Conservation (phyloP, 2,888 invertebrate genomes). For the Hyalella azteca region DNA sequence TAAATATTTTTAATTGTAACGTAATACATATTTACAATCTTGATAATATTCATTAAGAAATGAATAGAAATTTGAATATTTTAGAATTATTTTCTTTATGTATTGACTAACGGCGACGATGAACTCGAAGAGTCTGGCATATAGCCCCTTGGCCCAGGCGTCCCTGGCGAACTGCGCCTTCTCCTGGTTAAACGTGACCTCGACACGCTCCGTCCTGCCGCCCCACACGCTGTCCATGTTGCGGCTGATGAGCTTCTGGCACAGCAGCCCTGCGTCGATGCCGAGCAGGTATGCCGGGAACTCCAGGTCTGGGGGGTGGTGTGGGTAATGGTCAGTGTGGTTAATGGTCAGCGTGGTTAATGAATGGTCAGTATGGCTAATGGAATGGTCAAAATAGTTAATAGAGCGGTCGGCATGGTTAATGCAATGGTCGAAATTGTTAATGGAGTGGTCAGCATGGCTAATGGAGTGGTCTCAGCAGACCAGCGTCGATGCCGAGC, state of each 20-base stretch:
- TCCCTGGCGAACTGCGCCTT: slow-evolving; percentile 72
- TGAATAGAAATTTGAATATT: too few species aligned
- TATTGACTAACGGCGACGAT: slow-evolving; percentile 67
- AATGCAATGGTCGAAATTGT: too few species aligned
- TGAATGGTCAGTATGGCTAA: too few species aligned
- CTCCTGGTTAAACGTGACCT: slow-evolving; percentile 71
- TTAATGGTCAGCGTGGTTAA: too few species aligned
- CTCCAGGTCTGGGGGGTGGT: slow-evolving; percentile 67
- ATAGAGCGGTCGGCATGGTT: too few species aligned
- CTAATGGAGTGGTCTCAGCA: too few species aligned
- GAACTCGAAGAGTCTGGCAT: slow-evolving; percentile 71
- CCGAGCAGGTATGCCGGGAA: slow-evolving; percentile 71
- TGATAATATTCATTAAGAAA: too few species aligned
- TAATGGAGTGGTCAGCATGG: too few species aligned
- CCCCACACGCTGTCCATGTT: slow-evolving; percentile 75
- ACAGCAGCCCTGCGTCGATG: slow-evolving; percentile 67
- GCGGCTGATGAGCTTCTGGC: slow-evolving; percentile 69
- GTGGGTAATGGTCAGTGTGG: too few species aligned
- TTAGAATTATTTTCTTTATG: too few species aligned
- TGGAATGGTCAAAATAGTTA: too few species aligned
- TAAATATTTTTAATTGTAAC: neutral
- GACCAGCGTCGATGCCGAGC: slow-evolving; percentile 68
- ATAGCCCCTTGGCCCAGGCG: slow-evolving; percentile 72
- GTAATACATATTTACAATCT: neutral
- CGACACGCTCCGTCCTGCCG: slow-evolving; percentile 70